These are phyloP conservation scores for Nycteola revayana DNA, from an alignment of 2,888 invertebrate species.

Conservation along the genomic window DNA sequence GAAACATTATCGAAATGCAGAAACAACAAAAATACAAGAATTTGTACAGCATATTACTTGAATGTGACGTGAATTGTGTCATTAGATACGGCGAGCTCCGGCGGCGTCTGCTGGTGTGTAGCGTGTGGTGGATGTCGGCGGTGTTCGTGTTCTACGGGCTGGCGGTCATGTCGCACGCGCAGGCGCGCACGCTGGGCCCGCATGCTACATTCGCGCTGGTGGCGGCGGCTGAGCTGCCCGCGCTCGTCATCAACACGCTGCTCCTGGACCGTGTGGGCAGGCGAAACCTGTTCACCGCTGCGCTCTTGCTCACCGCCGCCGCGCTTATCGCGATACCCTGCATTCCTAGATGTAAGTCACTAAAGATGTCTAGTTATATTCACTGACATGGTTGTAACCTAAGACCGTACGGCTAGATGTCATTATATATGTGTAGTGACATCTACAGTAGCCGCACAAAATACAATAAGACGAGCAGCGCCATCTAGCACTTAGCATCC, in stretches of 20 bases:
- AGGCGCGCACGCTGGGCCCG: slow-evolving; percentile 48
- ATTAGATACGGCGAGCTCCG: slow-evolving; percentile 62
- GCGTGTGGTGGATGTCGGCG: slow-evolving; percentile 69
- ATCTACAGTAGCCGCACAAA: no score
- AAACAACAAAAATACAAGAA: no score
- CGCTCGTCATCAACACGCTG: slow-evolving; percentile 63
- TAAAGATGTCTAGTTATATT: no score
- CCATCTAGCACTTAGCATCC: no score
- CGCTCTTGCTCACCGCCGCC: slow-evolving; percentile 58
- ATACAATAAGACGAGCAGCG: no score
- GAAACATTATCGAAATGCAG: no score
- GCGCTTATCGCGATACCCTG: slow-evolving; percentile 58
- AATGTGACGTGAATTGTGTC: background rate
- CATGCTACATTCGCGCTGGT: slow-evolving; percentile 67
- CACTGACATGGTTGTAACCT: no score
- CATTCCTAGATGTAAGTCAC: slow-evolving; percentile 46
- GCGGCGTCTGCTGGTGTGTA: slow-evolving; percentile 62
- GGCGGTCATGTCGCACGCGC: slow-evolving; percentile 64
- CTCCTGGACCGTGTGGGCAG: slow-evolving; percentile 67
- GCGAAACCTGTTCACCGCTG: slow-evolving; percentile 63
- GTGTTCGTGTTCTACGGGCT: slow-evolving; percentile 76
- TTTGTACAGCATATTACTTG: no score
- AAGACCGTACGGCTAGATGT: no score
- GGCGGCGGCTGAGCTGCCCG: slow-evolving; percentile 67
- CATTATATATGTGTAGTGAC: no score